These are phyloP conservation scores for Sphaerophoria taeniata DNA, from an alignment of 2,888 invertebrate species.

Conservation along the genomic window DNA sequence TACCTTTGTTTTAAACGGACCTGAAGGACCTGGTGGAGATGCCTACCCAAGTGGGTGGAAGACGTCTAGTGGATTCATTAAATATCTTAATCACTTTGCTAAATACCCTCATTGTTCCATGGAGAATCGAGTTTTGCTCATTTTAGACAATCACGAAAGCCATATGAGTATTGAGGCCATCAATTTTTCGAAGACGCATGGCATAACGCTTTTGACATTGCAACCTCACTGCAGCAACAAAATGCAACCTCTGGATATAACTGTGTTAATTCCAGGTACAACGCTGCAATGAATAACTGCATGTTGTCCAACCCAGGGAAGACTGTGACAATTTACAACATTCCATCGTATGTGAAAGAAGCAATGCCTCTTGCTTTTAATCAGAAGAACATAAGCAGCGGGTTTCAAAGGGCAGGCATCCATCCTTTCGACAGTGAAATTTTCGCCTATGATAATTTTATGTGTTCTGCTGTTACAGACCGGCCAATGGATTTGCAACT, in stretches of 20 bases:
- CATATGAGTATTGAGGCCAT: too few relatives aligned
- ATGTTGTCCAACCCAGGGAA: constrained; percentile 9
- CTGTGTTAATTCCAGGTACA: background rate
- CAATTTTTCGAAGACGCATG: too few relatives aligned
- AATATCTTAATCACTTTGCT: too few relatives aligned
- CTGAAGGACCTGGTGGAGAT: too few relatives aligned
- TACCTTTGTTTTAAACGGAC: too few relatives aligned
- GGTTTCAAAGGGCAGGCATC: constrained; percentile 8
- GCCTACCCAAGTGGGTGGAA: too few relatives aligned
- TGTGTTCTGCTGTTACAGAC: too few relatives aligned
- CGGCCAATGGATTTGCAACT: background rate
- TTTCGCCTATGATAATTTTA: background rate
- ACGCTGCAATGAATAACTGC: background rate
- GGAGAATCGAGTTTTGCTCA: too few relatives aligned
- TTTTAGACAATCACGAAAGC: too few relatives aligned
- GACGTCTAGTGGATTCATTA: too few relatives aligned
- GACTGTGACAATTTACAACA: constrained; percentile 16
- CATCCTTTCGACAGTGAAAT: constrained; percentile 7
- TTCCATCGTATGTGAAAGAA: constrained; percentile 19
- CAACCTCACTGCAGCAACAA: background rate
- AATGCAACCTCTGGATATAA: background rate
- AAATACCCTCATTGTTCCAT: too few relatives aligned
- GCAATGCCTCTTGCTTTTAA: constrained; percentile 24
- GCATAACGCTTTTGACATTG: too few relatives aligned
- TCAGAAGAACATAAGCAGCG: background rate